Conservation (phyloP, 37 sponge, comb jelly and placozoan species). For the Chondrosia reniformis region DNA sequence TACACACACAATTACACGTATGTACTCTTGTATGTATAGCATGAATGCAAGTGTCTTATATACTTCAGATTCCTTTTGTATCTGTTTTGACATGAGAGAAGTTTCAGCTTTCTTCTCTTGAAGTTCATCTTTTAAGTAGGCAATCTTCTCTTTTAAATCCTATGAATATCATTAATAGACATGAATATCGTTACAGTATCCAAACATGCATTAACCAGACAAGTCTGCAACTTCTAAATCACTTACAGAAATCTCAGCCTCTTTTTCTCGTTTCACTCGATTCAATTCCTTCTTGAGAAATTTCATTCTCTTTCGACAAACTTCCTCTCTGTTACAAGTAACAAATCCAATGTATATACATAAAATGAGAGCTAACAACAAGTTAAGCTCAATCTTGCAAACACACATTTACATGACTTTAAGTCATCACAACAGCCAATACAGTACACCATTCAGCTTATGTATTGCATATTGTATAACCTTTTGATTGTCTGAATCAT, state of each 20-base stretch:
- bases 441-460: not conserved
- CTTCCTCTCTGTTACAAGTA: slow-evolving; percentile 62
- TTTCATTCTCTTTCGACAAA: slow-evolving; percentile 58
- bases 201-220: too few relatives aligned
- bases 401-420: not conserved
- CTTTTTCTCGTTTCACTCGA: slow-evolving; percentile 66
- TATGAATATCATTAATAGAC: slow-evolving; percentile 25
- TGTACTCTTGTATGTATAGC: not conserved
- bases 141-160: slow-evolving; percentile 82
- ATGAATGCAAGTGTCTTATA: not conserved
- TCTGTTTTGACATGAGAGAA: slow-evolving; percentile 54
- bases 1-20: not conserved
- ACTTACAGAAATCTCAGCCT: slow-evolving; percentile 58
- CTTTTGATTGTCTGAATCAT: slow-evolving; percentile 53
- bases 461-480: slow-evolving; percentile 9
- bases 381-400: not conserved
- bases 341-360: not conserved
- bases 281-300: slow-evolving; percentile 56
- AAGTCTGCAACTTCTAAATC: too few relatives aligned
- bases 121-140: slow-evolving; percentile 89
- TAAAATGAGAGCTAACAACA: too few relatives aligned
- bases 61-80: slow-evolving; percentile 84
- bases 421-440: not conserved
- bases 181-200: too few relatives aligned
- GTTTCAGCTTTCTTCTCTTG: slow-evolving; percentile 77